A percentile compares a stretch with the other conserved stretches of the same genome.
Conservation (phyloP, 1,140 invertebrate genomes). For the Drosophila sechellia region DNA sequence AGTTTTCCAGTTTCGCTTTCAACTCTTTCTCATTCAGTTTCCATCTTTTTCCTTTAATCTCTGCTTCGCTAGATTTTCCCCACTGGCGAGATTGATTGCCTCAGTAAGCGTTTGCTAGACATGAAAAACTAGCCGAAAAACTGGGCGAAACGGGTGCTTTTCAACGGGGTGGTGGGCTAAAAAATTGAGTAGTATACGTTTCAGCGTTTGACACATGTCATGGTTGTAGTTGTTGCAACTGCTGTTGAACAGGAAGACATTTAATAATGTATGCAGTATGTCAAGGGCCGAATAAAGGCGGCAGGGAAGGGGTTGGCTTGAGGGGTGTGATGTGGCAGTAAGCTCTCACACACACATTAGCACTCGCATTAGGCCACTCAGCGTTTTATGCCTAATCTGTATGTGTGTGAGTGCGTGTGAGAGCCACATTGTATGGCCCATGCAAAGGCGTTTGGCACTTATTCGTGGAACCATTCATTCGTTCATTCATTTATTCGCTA, state of each 20-base stretch:
- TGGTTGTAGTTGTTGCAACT: conserved; percentile 35
- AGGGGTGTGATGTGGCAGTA: background rate
- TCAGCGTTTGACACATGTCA: conserved; percentile 62
- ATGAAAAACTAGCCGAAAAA: conserved; percentile 60
- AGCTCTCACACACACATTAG: background rate
- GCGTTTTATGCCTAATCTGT: conserved; percentile 4
- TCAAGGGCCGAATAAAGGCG: conserved; percentile 17
- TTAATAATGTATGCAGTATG: conserved; percentile 70
- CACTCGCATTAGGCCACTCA: background rate
- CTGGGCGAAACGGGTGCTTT: background rate
- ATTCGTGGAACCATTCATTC: conserved; percentile 29
- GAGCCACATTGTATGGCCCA: conserved; percentile 27
- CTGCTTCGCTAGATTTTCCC: background rate
- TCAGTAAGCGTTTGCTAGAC: conserved; percentile 55
- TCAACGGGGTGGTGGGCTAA: background rate
- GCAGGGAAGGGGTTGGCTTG: background rate
- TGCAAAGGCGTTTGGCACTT: conserved; percentile 25
- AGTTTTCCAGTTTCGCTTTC: background rate
- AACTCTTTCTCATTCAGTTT: background rate
- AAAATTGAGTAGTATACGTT: conserved; percentile 13
- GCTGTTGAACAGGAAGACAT: conserved; percentile 57
- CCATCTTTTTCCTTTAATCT: background rate
- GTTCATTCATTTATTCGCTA: conserved; percentile 17
- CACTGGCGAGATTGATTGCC: conserved; percentile 62
- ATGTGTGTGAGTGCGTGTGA: conserved; percentile 1